Evolutionary conservation across 2,797 vertebrate species (phyloP).

Genomic region (Onychomys torridus): DNA sequence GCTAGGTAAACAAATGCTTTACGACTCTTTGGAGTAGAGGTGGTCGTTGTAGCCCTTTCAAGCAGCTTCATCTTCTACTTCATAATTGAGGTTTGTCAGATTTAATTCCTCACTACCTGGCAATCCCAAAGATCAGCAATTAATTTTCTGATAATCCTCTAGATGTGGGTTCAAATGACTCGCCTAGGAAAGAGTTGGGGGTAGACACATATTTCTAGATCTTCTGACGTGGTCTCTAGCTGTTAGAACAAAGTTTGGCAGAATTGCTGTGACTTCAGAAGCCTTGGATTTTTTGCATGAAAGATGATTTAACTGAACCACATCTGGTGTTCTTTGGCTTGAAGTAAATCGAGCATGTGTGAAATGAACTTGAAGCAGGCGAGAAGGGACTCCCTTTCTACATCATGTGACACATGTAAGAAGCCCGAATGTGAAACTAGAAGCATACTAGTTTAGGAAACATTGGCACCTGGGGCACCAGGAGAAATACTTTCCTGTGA

Average conservation of each 20-base stretch:
- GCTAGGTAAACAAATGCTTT: background rate
- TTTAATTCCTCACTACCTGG: constrained; percentile 3
- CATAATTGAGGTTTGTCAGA: background rate
- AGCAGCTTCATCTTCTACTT: background rate
- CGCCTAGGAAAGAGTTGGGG: background rate
- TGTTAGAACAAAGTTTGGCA: constrained; percentile 35
- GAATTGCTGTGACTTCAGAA: constrained; percentile 7
- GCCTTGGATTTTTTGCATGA: background rate
- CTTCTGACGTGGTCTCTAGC: background rate
- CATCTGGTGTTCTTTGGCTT: background rate
- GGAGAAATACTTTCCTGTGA: background rate
- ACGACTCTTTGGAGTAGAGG: background rate
- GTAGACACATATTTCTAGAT: constrained; percentile 21
- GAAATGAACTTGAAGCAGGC: constrained; percentile 17
- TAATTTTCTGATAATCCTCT: constrained; percentile 58
- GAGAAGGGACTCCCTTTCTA: background rate
- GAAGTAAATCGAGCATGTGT: background rate
- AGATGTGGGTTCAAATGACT: constrained; percentile 44
- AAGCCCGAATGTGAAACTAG: background rate
- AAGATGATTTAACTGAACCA: constrained; percentile 55
- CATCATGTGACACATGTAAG: background rate
- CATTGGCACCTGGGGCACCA: background rate
- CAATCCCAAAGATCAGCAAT: constrained; percentile 49
- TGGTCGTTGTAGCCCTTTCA: background rate
- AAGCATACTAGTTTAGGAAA: background rate